Conservation (phyloP, 2,888 invertebrate genomes). For the Anodontia alba region DNA sequence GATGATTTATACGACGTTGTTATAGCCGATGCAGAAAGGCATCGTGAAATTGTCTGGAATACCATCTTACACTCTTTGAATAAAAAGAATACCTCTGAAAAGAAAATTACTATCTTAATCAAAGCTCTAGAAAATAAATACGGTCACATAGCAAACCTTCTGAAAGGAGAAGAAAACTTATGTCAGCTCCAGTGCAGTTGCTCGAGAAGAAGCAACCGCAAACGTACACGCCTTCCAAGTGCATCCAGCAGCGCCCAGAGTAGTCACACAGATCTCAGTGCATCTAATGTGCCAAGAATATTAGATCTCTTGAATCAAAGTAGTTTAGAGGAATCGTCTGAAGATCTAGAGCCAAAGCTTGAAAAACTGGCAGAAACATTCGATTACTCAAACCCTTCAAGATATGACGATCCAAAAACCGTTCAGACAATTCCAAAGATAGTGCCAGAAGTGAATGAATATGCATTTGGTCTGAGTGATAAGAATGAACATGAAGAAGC, state of each 20-base stretch:
- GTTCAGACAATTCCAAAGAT: background rate
- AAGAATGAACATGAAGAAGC: background rate
- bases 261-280: background rate
- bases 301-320: background rate
- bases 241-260: background rate
- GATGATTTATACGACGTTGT: constrained; percentile 29
- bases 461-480: background rate
- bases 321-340: background rate
- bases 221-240: background rate
- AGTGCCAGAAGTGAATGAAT: background rate
- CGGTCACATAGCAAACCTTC: constrained; percentile 1
- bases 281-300: background rate
- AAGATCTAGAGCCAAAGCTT: background rate
- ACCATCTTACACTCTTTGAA: background rate
- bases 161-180: background rate
- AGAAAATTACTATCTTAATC: background rate
- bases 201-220: background rate
- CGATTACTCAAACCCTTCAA: background rate
- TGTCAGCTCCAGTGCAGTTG: background rate
- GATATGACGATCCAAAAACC: background rate
- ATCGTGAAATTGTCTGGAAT: background rate
- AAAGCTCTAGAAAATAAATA: constrained; percentile 8
- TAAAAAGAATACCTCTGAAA: background rate
- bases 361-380: background rate
- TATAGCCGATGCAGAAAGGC: background rate